Conservation (phyloP, 2,888 invertebrate species). For the Epinotia nisella region DNA sequence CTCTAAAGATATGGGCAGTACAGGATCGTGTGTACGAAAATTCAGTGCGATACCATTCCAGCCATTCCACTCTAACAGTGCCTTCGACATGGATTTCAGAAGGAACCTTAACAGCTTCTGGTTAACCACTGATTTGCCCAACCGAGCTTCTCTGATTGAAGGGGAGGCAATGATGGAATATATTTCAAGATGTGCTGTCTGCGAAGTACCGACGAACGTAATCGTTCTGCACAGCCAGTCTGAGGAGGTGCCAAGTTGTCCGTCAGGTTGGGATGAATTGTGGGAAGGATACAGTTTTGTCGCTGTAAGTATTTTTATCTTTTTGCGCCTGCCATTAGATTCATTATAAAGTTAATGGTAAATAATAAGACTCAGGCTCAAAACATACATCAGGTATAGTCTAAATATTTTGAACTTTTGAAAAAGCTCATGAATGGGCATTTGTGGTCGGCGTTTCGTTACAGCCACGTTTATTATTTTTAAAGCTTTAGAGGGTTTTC, state of each 20-base stretch:
- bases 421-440: too few relatives aligned
- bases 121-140: constrained; percentile 95
- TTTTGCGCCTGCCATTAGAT: too few relatives aligned
- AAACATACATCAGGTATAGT: too few relatives aligned
- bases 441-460: too few relatives aligned
- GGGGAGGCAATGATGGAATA: constrained; percentile 92
- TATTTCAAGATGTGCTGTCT: constrained; percentile 97
- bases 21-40: constrained; percentile 96
- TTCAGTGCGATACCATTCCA: constrained; percentile 99
- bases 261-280: constrained; percentile 93
- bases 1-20: constrained; percentile 97
- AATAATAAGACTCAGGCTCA: too few relatives aligned
- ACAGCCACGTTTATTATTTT: too few relatives aligned
- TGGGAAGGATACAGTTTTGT: constrained; percentile 99
- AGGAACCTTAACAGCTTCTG: constrained; percentile 98
- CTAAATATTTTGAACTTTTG: too few relatives aligned
- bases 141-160: constrained; percentile 98
- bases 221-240: constrained; percentile 99
- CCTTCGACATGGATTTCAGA: constrained; percentile 97
- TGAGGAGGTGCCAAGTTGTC: constrained; percentile 92
- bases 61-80: constrained; percentile 94
- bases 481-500: too few relatives aligned
- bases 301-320: constrained; percentile 95
- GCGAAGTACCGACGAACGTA: constrained; percentile 97
- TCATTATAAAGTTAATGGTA: too few relatives aligned